Base-by-base conservation (phyloP, 2,888 invertebrate genomes). In the Polyommatus icarus region DNA sequence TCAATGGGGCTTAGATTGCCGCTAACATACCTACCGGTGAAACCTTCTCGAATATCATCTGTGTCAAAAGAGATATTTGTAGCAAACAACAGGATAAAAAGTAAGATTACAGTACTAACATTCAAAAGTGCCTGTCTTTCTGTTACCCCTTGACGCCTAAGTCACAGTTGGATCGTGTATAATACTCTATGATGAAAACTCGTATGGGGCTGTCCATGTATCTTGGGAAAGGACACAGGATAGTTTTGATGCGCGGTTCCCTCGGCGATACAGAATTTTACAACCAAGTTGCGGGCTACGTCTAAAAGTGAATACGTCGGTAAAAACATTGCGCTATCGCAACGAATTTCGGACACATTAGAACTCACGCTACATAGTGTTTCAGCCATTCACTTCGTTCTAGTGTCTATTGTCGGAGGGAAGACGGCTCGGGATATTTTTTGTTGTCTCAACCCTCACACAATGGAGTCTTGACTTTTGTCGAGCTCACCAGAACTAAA, bases 381-480 rank as follows among this genome's bases (percentile, higher is more conserved):
- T 36, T 46, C 57, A 77, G 77, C 54, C 59, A 77, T 77, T 77
- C 72, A 73, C 77, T 77, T 77, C 73, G 77, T 77, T 36, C 73
- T 32, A 24, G 24, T 46, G 40, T 29, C 77, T 73, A 73, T 77
- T 77, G 77, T 77, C 24, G 29, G 59, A 36, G 36, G 40, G 36
- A 77, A 77, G 57, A 57, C 77, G 36, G 57, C 75, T 73, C n/a
- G 77, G 72, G 40, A 57, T 75, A 75, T 59, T 73, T 77, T 77
- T 77, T 77, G 77, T 77, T 57, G 40, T 72, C 72, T 73, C 77
- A 61, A 75, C 57, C 73, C 59, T 54, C 24, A 72, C 36, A 77
- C 77, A 77, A 77, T 73, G 73, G 59, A 73, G 75, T 73, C 77
- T 77, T 77, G 73, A 77, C 73, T 71, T 72, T 77, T 77, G 72